These are phyloP conservation scores for Pleuronectes platessa DNA, from an alignment of 2,113 vertebrate genomes.

Conservation along the genomic window DNA sequence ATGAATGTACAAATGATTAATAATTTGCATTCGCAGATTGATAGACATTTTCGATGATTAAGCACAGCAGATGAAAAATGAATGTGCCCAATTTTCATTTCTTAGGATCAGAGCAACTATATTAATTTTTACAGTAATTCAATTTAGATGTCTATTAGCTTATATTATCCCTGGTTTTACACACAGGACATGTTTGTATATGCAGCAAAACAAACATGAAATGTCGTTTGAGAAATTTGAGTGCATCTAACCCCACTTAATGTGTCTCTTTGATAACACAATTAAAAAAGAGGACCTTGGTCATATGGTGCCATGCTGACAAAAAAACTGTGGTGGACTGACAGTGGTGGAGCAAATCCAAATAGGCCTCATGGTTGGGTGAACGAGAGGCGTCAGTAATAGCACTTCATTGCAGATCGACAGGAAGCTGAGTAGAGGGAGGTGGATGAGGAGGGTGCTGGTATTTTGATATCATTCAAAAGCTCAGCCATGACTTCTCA, in stretches of 20 bases:
- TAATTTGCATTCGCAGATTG: background rate
- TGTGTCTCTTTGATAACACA: slow-evolving; percentile 53
- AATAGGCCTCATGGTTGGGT: slow-evolving; percentile 67
- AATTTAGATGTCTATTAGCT: slow-evolving; percentile 16
- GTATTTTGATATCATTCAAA: slow-evolving; percentile 73
- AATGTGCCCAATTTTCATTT: background rate
- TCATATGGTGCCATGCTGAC: slow-evolving; percentile 26
- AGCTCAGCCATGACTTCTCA: slow-evolving; percentile 71
- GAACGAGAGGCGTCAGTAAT: slow-evolving; percentile 63
- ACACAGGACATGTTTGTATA: slow-evolving; percentile 9
- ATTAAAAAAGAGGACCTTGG: slow-evolving; percentile 38
- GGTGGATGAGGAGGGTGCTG: slow-evolving; percentile 35
- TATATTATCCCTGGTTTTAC: slow-evolving; percentile 3
- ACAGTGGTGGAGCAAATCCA: slow-evolving; percentile 64
- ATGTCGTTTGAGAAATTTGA: slow-evolving; percentile 25
- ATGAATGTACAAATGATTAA: background rate
- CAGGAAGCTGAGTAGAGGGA: slow-evolving; percentile 57
- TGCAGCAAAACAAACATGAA: slow-evolving; percentile 42
- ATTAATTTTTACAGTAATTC: slow-evolving; percentile 11
- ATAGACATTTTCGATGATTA: background rate
- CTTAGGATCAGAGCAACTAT: background rate
- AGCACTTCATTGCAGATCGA: slow-evolving; percentile 64
- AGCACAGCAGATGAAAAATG: background rate
- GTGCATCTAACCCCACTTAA: slow-evolving; percentile 48
- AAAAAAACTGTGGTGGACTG: slow-evolving; percentile 42